Evolutionary conservation across 2,888 invertebrate genomes (phyloP).

Genomic region (Drosophila crucigera): DNA sequence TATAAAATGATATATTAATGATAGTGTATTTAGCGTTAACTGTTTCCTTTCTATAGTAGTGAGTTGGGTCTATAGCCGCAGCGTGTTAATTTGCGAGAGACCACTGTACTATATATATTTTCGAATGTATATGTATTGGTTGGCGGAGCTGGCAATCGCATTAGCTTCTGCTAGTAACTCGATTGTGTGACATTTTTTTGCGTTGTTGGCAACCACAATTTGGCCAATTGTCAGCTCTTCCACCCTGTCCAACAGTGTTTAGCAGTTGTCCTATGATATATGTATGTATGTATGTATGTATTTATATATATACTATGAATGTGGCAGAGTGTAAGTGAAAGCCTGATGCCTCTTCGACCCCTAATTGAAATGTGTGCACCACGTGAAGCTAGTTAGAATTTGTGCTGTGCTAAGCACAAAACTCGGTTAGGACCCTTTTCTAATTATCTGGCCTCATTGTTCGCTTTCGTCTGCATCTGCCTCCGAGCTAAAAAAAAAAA

Average conservation of each 20-base stretch:
- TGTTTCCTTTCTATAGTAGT: not conserved
- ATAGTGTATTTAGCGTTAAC: not conserved
- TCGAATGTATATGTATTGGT: not conserved
- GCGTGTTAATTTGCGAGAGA: not conserved
- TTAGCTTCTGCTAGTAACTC: conserved; percentile 26
- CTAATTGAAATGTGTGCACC: conserved; percentile 63
- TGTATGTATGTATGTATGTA: not conserved
- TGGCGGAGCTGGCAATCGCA: conserved; percentile 20
- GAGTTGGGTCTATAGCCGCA: too few relatives aligned
- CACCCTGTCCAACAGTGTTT: not conserved
- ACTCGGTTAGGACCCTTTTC: conserved; percentile 29
- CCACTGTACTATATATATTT: conserved; percentile 7
- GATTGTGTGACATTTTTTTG: conserved; percentile 42
- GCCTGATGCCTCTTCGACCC: not conserved
- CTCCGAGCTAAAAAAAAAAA: not conserved
- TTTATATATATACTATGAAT: not conserved
- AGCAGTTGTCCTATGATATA: conserved; percentile 18
- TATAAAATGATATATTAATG: not conserved
- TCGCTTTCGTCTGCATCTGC: conserved; percentile 4
- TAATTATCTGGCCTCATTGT: conserved; percentile 51
- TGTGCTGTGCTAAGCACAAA: conserved; percentile 48
- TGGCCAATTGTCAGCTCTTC: conserved; percentile 24
- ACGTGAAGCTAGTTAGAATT: conserved; percentile 31
- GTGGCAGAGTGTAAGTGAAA: not conserved
- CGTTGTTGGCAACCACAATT: conserved; percentile 35